A percentile compares a stretch with the other conserved stretches of the same genome.
Conservation (phyloP, 2,888 invertebrate species). For the Podotricha telesiphe region DNA sequence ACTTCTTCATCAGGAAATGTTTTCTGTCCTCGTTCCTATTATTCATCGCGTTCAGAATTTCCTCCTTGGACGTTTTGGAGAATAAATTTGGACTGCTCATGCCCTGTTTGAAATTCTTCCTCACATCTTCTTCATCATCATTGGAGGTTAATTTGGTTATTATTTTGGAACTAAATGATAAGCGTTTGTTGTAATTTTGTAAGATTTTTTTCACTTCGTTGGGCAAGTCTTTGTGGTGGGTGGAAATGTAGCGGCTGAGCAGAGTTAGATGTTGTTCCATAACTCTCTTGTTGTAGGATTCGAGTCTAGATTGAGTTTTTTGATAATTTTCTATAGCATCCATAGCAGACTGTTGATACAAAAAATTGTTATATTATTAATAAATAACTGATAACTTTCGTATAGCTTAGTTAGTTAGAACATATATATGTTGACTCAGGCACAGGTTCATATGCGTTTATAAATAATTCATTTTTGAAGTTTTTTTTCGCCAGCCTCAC, state of each 20-base stretch:
- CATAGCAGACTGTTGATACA: constrained; percentile 84
- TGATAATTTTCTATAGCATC: constrained; percentile 86
- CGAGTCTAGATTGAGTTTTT: constrained; percentile 86
- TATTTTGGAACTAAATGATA: constrained; percentile 74
- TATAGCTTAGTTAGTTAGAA: not conserved
- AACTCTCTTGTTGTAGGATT: constrained; percentile 88
- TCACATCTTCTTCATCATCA: constrained; percentile 67
- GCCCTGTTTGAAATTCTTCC: constrained; percentile 65
- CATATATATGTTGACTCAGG: not conserved
- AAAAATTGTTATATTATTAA: not conserved
- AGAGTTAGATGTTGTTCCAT: constrained; percentile 89
- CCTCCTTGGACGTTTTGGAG: constrained; percentile 65
- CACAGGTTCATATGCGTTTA: too few species aligned
- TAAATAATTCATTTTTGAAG: too few species aligned
- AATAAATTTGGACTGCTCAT: constrained; percentile 75
- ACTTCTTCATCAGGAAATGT: constrained; percentile 70
- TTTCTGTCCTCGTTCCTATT: constrained; percentile 53
- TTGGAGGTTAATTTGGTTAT: constrained; percentile 67
- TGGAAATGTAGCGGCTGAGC: constrained; percentile 88
- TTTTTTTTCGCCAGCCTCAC: too few species aligned
- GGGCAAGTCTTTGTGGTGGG: constrained; percentile 88
- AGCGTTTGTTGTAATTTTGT: constrained; percentile 81
- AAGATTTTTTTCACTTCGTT: constrained; percentile 89
- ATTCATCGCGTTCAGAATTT: constrained; percentile 56
- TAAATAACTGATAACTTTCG: not conserved